Evolutionary conservation across 2,113 vertebrate genomes (phyloP), one percentile per base, ranked within the genome.

Genomic region (Bothrops jararaca): DNA sequence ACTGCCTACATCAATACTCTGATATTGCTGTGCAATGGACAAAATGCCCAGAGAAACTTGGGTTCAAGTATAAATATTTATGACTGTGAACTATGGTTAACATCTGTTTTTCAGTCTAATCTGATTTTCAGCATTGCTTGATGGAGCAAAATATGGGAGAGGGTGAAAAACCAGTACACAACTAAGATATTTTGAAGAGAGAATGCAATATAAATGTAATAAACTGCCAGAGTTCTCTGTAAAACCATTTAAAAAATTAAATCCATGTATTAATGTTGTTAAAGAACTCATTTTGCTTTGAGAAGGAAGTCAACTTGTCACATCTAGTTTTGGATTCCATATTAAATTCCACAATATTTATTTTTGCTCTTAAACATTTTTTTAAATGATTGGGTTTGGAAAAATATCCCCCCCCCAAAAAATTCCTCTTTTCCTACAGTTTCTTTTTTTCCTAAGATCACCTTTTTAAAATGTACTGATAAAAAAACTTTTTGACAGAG

Each of bases 281-380:
- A 97, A 97, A 97, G 97, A 97, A 98, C 98, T 97, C 91, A 89
- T 95, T 92, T 95, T n/a, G 94, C 96, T 95, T 0, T 29, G 95
- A 97, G 96, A 97, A 96, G 96, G 90, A 91, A 97, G 95, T 95
- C 74, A 97, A 96, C 94, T 87, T 92, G 97, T 98, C 97, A 98
- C 97, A 97, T 98, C 97, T 97, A 97, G 96, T 96, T 97, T 97
- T 98, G 97, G 97, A 98, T 97, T 98, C 97, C 97, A 97, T 97
- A 97, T 97, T 97, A 98, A 96, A 96, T 98, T 97, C 97, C 97
- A 96, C 96, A 95, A 94, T 45, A 89, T 97, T 98, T 97, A 97
- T 97, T 97, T 98, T 97, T 97, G 97, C 97, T 97, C 97, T 97
- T 96, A 94, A 97, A 96, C 96, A 96, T 48, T 48, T 48, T 48